Percentiles rank a stretch among this genome's conserved stretches.
phyloP scores from a whole-genome alignment of 2,113 vertebrate genomes.

The Ptychochromis oligacanthus region DNA sequence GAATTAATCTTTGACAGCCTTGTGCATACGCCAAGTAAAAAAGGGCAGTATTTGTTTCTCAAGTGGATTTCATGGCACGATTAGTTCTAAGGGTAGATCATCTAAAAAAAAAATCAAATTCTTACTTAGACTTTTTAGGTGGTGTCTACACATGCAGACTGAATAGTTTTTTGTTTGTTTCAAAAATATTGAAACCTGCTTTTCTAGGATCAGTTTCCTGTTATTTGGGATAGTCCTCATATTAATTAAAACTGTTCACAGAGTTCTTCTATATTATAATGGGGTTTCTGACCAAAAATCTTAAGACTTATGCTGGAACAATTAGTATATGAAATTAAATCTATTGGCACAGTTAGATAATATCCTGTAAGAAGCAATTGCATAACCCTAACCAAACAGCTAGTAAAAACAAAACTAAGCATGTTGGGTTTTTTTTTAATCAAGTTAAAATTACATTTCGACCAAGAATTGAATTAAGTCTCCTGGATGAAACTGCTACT shows the following conservation, averaged over 20 bases:
- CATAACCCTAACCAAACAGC: too few relatives aligned
- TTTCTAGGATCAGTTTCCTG: background rate
- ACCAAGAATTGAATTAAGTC: too few relatives aligned
- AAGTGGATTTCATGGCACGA: background rate
- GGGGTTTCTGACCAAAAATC: background rate
- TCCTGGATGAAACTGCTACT: background rate
- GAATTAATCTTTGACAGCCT: slow-evolving; percentile 43
- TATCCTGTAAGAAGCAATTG: too few relatives aligned
- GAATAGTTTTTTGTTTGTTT: background rate
- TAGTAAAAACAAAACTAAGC: too few relatives aligned
- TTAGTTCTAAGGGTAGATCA: background rate
- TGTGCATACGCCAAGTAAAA: background rate
- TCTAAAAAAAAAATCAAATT: background rate
- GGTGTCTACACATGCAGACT: background rate
- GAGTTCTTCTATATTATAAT: too few relatives aligned
- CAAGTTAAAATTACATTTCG: background rate
- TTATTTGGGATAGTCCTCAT: background rate
- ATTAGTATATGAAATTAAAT: background rate
- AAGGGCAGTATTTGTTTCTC: background rate
- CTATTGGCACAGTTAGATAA: background rate
- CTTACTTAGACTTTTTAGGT: background rate
- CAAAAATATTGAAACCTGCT: background rate
- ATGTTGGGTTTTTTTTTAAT: background rate
- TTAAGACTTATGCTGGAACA: background rate
- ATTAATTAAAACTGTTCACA: background rate